A percentile compares a stretch with the other conserved stretches of the same genome.
Conservation (phyloP, 2,113 vertebrate species). For the Colaptes auratus region DNA sequence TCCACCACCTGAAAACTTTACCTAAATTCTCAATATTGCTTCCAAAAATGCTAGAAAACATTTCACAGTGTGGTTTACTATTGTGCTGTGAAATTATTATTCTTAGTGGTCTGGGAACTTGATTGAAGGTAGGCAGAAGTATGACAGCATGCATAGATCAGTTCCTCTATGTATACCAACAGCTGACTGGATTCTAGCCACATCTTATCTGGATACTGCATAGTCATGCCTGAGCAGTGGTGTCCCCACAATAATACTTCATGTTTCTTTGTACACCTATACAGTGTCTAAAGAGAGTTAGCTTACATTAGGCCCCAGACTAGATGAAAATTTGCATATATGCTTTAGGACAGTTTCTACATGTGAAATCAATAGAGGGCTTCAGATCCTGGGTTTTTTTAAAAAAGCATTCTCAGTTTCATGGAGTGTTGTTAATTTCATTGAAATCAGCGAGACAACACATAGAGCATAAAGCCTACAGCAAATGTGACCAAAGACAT, state of each 20-base stretch:
- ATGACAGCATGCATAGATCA: accelerated
- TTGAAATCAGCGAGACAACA: neutral
- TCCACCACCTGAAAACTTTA: neutral
- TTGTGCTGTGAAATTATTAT: neutral
- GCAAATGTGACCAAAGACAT: neutral
- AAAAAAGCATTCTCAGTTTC: neutral
- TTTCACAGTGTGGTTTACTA: neutral
- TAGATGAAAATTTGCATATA: neutral
- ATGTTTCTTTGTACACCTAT: neutral
- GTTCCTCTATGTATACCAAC: neutral
- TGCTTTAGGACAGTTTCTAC: neutral
- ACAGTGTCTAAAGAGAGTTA: neutral
- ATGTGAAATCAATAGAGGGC: neutral
- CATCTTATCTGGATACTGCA: neutral
- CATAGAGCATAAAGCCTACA: neutral
- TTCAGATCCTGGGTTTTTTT: neutral
- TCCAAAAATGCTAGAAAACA: neutral
- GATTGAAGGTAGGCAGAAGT: neutral
- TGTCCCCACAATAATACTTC: neutral
- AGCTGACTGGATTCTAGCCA: neutral
- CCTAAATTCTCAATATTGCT: neutral
- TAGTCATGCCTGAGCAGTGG: too few species aligned
- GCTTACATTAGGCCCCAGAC: neutral
- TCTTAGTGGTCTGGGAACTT: neutral
- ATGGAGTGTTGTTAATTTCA: neutral